Evolutionary conservation across 2,797 vertebrate genomes (phyloP).

Genomic region (Myotis pilosus): DNA sequence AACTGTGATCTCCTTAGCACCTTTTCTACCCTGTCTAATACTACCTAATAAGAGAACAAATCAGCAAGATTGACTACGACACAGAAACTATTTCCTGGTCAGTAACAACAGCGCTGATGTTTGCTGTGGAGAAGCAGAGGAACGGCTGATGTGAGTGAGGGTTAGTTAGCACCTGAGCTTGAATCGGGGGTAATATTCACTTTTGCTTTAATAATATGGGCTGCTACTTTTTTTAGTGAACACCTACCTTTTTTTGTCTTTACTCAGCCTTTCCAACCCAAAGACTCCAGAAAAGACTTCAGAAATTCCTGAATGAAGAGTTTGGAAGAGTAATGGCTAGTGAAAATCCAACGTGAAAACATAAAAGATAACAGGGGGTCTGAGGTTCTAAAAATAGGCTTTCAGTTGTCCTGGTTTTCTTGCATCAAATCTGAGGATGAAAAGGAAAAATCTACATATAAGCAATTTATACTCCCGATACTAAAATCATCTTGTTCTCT

Average conservation of each 20-base stretch:
- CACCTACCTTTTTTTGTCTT: background rate
- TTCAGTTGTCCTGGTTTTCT: background rate
- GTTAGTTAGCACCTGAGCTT: background rate
- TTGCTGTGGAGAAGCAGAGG: background rate
- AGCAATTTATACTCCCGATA: background rate
- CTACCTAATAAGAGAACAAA: background rate
- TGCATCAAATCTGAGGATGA: background rate
- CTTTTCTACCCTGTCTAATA: background rate
- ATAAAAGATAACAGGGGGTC: background rate
- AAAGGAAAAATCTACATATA: background rate
- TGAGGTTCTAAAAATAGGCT: background rate
- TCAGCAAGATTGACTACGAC: background rate
- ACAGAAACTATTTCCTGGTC: background rate
- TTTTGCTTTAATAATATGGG: background rate
- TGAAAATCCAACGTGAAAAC: background rate
- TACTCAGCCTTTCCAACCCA: background rate
- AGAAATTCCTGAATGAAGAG: background rate
- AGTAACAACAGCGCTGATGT: background rate
- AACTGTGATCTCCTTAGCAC: background rate
- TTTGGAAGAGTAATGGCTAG: background rate
- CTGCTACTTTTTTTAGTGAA: background rate
- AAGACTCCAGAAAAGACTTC: background rate
- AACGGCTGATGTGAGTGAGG: too few relatives aligned
- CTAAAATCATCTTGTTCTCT: background rate
- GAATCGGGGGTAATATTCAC: background rate